Evolutionary conservation across 1,140 invertebrate genomes (phyloP).

Genomic region (Ruditapes philippinarum): DNA sequence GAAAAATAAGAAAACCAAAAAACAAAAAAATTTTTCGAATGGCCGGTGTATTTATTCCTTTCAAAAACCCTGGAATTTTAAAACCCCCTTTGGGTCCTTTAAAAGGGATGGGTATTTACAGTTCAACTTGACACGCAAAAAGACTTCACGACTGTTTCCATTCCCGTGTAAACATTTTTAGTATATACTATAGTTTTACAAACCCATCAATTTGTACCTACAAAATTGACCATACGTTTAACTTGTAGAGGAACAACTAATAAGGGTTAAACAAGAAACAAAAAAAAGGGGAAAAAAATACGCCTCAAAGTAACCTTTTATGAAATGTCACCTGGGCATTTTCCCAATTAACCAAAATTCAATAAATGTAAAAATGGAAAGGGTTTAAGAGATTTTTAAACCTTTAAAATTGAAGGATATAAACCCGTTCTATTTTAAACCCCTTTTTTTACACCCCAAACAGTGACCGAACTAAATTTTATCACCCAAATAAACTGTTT

Average conservation of each 20-base stretch:
- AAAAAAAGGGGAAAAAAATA: constrained; percentile 16
- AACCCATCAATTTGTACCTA: constrained; percentile 60
- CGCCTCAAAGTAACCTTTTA: constrained; percentile 50
- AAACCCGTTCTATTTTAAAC: constrained; percentile 57
- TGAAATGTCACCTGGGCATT: constrained; percentile 28
- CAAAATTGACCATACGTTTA: constrained; percentile 41
- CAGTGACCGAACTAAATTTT: background rate
- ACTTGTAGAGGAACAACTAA: constrained; percentile 27
- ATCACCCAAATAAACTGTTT: constrained; percentile 11
- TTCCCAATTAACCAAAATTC: constrained; percentile 47
- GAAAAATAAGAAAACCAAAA: constrained; percentile 12
- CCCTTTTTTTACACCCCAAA: constrained; percentile 29
- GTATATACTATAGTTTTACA: constrained; percentile 4
- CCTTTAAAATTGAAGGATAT: constrained; percentile 41
- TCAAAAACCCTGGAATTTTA: constrained; percentile 20
- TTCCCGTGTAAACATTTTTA: constrained; percentile 12
- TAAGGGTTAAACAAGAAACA: background rate
- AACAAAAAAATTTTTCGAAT: constrained; percentile 9
- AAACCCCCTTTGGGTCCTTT: constrained; percentile 10
- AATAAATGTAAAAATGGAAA: background rate
- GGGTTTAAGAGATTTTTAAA: constrained; percentile 13
- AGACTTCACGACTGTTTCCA: constrained; percentile 43
- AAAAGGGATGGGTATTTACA: constrained; percentile 1
- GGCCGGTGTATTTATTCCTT: constrained; percentile 14
- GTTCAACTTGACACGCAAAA: background rate